Evolutionary conservation across 2,797 vertebrate genomes (phyloP).

Genomic region (Pantherophis alleghaniensis): DNA sequence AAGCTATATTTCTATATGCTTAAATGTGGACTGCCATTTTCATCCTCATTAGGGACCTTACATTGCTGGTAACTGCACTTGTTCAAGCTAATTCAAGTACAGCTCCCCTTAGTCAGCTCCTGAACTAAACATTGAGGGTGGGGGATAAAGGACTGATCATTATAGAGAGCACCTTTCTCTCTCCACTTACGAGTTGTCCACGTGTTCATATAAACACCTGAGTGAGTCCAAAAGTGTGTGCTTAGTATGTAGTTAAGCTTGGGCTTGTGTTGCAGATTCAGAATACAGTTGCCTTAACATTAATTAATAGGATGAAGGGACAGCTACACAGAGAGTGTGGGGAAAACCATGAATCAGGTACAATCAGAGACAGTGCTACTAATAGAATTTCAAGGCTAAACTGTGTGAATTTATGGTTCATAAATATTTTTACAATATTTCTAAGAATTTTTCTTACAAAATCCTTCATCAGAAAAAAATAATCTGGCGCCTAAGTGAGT

Average conservation of each 20-base stretch:
- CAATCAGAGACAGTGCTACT: not conserved
- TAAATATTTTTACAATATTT: not conserved
- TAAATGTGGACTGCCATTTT: not conserved
- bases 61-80: not conserved
- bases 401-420: not conserved
- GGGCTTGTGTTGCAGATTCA: not conserved
- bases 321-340: not conserved
- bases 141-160: not conserved
- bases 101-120: not conserved
- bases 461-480: not conserved
- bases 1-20: not conserved
- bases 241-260: not conserved
- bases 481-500: not conserved
- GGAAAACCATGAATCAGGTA: not conserved
- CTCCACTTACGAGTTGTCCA: not conserved
- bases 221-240: not conserved
- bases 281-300: not conserved
- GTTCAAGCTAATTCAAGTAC: not conserved
- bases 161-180: not conserved
- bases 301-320: not conserved
- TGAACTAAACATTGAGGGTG: not conserved
- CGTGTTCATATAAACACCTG: not conserved
- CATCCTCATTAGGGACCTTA: not conserved
- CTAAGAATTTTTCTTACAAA: not conserved
- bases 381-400: not conserved